Evolutionary conservation across 2,113 vertebrate genomes (phyloP).

Genomic region (Bufo bufo): DNA sequence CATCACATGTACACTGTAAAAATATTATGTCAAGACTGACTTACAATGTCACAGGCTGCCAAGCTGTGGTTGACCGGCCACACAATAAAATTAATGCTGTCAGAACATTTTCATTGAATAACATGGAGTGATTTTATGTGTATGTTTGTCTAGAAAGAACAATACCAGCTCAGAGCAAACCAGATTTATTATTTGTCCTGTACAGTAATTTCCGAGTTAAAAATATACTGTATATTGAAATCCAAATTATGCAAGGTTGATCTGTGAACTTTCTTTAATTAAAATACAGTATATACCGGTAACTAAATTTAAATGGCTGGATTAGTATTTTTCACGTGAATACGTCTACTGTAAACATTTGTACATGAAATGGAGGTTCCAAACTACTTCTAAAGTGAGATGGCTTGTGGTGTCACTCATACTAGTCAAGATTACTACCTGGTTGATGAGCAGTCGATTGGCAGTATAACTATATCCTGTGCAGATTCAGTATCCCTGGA

Average conservation of each 20-base stretch:
- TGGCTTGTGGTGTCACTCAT: background rate
- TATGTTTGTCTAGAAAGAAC: constrained; percentile 5
- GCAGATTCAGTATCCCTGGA: too few species aligned
- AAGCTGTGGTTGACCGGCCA: constrained; percentile 12
- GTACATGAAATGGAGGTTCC: background rate
- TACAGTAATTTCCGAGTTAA: background rate
- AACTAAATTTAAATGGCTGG: too few species aligned
- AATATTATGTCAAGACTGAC: constrained; percentile 11
- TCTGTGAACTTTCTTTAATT: background rate
- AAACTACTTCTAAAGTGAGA: background rate
- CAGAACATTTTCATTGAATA: constrained; percentile 19
- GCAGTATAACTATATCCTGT: too few species aligned
- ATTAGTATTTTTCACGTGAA: too few species aligned
- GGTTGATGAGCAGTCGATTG: background rate
- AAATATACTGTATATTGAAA: background rate
- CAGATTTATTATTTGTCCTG: background rate
- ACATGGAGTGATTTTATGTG: constrained; percentile 12
- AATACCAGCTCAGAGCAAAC: background rate
- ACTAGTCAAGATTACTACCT: background rate
- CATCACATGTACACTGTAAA: background rate
- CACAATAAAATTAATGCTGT: constrained; percentile 21
- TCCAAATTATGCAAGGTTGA: background rate
- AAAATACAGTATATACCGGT: too few species aligned
- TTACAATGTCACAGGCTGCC: constrained; percentile 22
- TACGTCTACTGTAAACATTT: background rate